Evolutionary conservation across 2,888 invertebrate genomes (phyloP).

Genomic region (Drosophila borealis): DNA sequence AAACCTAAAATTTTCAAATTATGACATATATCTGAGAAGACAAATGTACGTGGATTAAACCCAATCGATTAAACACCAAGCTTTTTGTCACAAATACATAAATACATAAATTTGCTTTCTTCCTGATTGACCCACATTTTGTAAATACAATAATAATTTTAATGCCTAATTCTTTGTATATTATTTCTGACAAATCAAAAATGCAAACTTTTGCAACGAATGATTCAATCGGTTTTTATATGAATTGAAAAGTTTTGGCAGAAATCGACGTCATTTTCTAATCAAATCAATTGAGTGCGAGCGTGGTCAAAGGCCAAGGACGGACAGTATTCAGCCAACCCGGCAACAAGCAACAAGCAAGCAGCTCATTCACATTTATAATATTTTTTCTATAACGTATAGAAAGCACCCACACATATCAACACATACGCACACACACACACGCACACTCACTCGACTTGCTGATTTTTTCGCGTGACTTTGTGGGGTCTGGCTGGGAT

Average conservation of each 20-base stretch:
- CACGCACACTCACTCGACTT: conserved; percentile 34
- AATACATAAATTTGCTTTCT: neutral
- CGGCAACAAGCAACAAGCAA: conserved; percentile 48
- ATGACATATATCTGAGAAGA: too few species aligned
- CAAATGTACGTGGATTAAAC: too few species aligned
- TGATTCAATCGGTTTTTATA: conserved; percentile 33
- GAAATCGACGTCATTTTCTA: conserved; percentile 53
- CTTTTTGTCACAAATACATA: too few species aligned
- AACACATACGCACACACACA: conserved; percentile 25
- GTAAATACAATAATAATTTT: conserved; percentile 6
- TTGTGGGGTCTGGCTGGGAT: conserved; percentile 67
- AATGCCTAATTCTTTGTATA: neutral
- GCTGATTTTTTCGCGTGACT: conserved; percentile 73
- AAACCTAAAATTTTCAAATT: too few species aligned
- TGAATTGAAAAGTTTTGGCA: conserved; percentile 41
- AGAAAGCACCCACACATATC: conserved; percentile 42
- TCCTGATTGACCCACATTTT: neutral
- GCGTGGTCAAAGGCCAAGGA: conserved; percentile 45
- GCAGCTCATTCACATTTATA: conserved; percentile 63
- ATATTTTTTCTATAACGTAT: conserved; percentile 63
- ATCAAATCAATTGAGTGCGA: conserved; percentile 48
- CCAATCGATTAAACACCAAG: too few species aligned
- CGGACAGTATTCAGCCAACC: conserved; percentile 13
- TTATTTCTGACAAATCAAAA: neutral
- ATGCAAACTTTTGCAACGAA: neutral